These are phyloP conservation scores for Altica lythri DNA, from an alignment of 2,888 invertebrate genomes.

Conservation along the genomic window DNA sequence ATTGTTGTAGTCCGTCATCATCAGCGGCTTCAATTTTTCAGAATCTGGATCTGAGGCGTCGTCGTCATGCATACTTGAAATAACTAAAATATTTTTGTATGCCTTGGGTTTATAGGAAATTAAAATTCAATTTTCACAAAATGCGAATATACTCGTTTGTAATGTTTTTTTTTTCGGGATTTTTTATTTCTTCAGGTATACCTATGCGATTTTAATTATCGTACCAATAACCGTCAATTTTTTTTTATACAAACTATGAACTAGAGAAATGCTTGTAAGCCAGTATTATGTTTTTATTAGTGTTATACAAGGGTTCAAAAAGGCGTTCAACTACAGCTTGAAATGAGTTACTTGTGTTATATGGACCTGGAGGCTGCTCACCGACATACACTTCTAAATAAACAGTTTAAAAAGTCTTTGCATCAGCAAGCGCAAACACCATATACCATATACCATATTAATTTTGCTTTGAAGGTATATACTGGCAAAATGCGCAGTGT, in stretches of 20 bases:
- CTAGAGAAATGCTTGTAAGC: no score
- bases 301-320: neutral
- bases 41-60: no score
- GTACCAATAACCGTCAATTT: neutral
- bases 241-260: no score
- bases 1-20: no score
- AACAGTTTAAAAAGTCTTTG: slow-evolving; percentile 4
- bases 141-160: no score
- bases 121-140: no score
- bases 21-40: no score
- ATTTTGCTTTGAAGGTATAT: slow-evolving; percentile 6
- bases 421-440: slow-evolving; percentile 14
- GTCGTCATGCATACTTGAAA: no score
- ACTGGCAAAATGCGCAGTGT: slow-evolving; percentile 8
- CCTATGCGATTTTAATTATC: neutral
- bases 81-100: no score
- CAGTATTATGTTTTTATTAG: neutral
- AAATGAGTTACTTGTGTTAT: slow-evolving; percentile 14
- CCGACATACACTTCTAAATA: slow-evolving; percentile 30
- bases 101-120: no score
- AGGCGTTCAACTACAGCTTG: slow-evolving; percentile 21
- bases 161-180: no score
- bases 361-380: slow-evolving; percentile 29
- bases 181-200: no score
- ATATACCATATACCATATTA: neutral